Base-by-base conservation (phyloP, 2,888 invertebrate genomes). In the Callyntrura guangdongensis region DNA sequence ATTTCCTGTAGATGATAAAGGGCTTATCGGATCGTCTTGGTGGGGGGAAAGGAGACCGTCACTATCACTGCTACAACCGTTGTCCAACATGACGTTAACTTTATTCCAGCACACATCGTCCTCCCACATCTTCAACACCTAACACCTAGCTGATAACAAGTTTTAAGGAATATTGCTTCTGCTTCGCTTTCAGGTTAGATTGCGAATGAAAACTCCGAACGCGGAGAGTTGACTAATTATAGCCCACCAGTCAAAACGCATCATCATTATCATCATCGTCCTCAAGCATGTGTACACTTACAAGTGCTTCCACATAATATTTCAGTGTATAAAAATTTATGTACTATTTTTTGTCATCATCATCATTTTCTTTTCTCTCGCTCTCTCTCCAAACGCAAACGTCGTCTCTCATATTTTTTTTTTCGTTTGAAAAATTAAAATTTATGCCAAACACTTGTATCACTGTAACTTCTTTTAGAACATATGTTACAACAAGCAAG, bases 401-500 rank as follows among this genome's bases (percentile, higher is more conserved):
- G 27, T 53, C 79, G n/a, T 79, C 22, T 11, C 22, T 79, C 47
- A 49, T 74, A 22, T 20, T 79, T 79, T 59, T 36, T 36, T n/a
- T 59, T 59, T 49, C n/a, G 11, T 25, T 36, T 82, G 45, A 79
- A 81, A 86, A 81, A 82, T 82, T 88, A 88, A 59, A 69, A 88
- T 88, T 88, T 88, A 88, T 81, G 88, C 81, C 72, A 88, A 88
- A 88, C 88, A 88, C 82, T 88, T 88, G 88, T 88, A 81, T 0
- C 14, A 67, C 6, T 47, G 20, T 69, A 27, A 9, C 36, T 20
- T 72, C 17, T 45, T 82, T 61, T 36, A 14, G 61, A 59, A 85
- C 69, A 85, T 47, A 36, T 72, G 61, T 82, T 61, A 36, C 36
- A 36, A 36, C 36, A 36, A 36, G 36, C 36, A 36, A 36, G 36